Percentiles rank a stretch among this genome's conserved stretches.
Conservation (phyloP, 2,888 invertebrate species). For the Himalopsyche kuldschensis region DNA sequence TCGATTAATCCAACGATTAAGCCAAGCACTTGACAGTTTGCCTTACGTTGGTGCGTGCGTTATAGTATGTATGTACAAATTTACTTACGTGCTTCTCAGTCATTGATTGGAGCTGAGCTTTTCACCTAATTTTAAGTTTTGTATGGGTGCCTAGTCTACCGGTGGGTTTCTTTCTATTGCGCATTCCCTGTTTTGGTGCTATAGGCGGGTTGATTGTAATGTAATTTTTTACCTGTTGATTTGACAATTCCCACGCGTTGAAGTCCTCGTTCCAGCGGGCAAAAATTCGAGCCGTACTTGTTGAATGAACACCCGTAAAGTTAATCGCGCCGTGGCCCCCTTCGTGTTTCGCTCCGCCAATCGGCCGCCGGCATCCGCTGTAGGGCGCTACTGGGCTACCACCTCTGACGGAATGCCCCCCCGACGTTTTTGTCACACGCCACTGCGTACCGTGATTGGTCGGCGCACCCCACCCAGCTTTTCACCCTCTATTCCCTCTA, state of each 20-base stretch:
- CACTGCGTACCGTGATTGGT: not conserved
- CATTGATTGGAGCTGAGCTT: too few relatives aligned
- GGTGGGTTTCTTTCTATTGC: too few relatives aligned
- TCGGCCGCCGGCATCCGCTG: not conserved
- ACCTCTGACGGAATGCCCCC: not conserved
- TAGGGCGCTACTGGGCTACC: not conserved
- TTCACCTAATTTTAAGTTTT: too few relatives aligned
- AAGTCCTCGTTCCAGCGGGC: not conserved
- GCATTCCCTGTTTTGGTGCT: too few relatives aligned
- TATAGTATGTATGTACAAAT: too few relatives aligned
- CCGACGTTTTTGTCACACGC: not conserved
- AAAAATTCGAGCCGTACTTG: not conserved
- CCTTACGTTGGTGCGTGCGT: too few relatives aligned
- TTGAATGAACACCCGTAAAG: not conserved
- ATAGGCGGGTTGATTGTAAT: too few relatives aligned
- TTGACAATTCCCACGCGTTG: not conserved
- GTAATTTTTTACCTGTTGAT: not conserved
- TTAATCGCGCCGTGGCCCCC: not conserved
- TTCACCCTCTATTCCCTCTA: not conserved
- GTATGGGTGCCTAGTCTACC: too few relatives aligned
- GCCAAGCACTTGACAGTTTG: too few relatives aligned
- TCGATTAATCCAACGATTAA: too few relatives aligned
- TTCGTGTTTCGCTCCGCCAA: not conserved
- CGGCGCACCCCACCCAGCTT: not conserved
- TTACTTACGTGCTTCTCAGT: too few relatives aligned